phyloP scores from a whole-genome alignment of 2,113 vertebrate species.

The Phaethornis superciliosus region DNA sequence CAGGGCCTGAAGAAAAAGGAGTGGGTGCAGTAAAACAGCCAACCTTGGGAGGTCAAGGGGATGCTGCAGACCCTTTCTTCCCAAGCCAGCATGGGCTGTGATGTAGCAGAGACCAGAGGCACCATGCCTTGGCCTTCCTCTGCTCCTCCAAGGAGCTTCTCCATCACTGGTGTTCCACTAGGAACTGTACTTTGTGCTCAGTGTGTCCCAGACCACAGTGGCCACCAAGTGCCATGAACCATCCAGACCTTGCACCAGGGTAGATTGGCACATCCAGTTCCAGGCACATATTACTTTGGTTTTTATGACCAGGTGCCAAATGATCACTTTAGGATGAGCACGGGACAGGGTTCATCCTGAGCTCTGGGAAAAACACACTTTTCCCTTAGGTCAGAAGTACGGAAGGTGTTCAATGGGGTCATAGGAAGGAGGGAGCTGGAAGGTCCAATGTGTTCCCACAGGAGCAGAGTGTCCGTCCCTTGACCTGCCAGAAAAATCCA shows the following conservation, averaged over 20 bases:
- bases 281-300: neutral
- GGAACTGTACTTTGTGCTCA: neutral
- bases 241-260: neutral
- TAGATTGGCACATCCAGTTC: neutral
- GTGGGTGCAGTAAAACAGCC: neutral
- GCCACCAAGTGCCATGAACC: neutral
- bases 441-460: neutral
- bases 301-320: neutral
- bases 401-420: neutral
- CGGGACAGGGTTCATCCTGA: neutral
- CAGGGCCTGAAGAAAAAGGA: neutral
- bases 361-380: neutral
- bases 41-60: neutral
- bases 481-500: neutral
- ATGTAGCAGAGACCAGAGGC: neutral
- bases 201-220: neutral
- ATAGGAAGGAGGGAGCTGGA: neutral
- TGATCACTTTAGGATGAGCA: neutral
- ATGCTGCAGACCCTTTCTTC: neutral
- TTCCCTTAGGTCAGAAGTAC: neutral
- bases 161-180: neutral
- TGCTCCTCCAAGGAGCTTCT: neutral
- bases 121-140: neutral
- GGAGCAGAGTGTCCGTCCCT: neutral
- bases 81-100: neutral